Base-by-base conservation (phyloP, 2,113 vertebrate genomes). In the Oryzias javanicus region DNA sequence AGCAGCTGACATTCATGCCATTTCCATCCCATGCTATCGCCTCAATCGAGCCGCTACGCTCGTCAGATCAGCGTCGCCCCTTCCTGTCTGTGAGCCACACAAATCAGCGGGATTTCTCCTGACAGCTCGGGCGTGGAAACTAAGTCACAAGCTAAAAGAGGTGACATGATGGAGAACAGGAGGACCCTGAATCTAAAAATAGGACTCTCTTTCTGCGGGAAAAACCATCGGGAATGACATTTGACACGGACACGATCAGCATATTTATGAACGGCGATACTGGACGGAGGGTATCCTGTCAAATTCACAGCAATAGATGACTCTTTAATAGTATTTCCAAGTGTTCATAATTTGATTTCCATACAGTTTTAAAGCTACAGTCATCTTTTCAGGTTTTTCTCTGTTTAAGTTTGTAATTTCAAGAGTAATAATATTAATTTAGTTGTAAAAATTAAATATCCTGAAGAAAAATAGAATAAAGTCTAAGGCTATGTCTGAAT, bases 101-200 rank as follows among this genome's bases (percentile, higher is more conserved):
- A 73, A 50, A 78, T 60, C 60, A 80, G 45, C 42, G 48, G 57
- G 62, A 85, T 72, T 74, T 73, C 22, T 69, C 80, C 46, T 78
- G 82, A 86, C 80, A 81, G 77, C 64, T 61, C 41, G 0, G 52
- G 65, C 72, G 72, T 78, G 67, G 58, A 72, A 74, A 72, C 14
- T 4, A 24, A 68, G 67, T 62, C 44, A 54, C 25, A n/a, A 67
- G 71, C 60, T 52, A 59, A 74, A 48, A 64, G 67, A 49, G 67
- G 70, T 70, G 72, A 85, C 74, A 68, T 57, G 82, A 74, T 50
- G 57, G 68, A 79, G 64, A 79, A 78, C 72, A 77, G 67, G 42
- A 66, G 68, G 51, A 51, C 17, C 1, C 24, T 18, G 29, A 57
- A 42, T 4, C 49, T 27, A 24, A 60, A 83, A 70, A 64, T 62